Evolutionary conservation across 2,797 vertebrate species (phyloP), one percentile per base, ranked within the genome.

Genomic region (Pipistrellus kuhlii): DNA sequence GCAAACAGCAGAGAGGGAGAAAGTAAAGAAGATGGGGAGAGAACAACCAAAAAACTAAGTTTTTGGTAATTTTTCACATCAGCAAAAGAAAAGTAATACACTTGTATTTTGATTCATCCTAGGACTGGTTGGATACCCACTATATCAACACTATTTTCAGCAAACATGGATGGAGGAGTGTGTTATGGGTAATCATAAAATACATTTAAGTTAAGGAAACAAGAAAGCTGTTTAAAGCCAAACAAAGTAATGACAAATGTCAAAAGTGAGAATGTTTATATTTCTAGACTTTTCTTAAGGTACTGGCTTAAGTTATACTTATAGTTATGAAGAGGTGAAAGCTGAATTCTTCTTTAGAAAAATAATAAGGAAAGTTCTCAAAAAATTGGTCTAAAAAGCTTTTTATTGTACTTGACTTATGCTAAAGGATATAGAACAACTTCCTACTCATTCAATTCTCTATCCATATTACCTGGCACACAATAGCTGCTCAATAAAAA

Each of bases 361-460:
- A 94, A 87, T 88, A 48, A 92, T 82, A 88, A 38, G 38, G 38
- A 7, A 69, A 51, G 18, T 76, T 84, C 57, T 94, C 38, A 89
- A 59, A 68, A n/a, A 30, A 71, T 75, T 80, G 25, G 9, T 27
- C 41, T 23, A 73, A 62, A 62, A 91, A 86, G 35, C 85, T 35
- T 88, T 82, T 82, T 82, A 6, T 57, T 88, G 68, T 73, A 77
- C 21, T 53, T 85, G 48, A 85, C 44, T 85, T 85, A 35, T 12
- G n/a, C 4, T 6, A 44, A 76, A 94, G 21, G 76, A 69, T 71
- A 71, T 68, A 41, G 76, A 91, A 85, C 0, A 9, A 46, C 13
- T 71, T 84, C 35, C 17, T 90, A 25, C n/a, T 82, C 23, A 12
- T 59, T 94, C 51, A 48, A 5, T 14, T 5, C 4, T 32, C 2